Base-by-base conservation (phyloP, 2,113 vertebrate genomes). In the Phocoena phocoena region DNA sequence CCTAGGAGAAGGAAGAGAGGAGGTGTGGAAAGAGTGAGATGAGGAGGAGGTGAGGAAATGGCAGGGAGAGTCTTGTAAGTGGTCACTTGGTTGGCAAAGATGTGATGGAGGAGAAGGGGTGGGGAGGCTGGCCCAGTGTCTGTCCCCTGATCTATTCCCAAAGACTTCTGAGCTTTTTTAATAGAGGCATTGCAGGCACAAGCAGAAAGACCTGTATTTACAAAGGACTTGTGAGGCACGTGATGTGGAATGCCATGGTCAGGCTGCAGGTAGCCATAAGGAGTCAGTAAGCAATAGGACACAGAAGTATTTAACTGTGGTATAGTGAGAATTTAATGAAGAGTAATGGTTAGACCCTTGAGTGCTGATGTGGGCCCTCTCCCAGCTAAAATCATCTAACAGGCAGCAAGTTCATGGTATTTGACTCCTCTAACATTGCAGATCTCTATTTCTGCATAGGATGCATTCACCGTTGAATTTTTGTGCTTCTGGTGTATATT, bases 151-250 rank as follows among this genome's bases (percentile, higher is more conserved):
- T 86, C 8, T 92, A 62, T 38, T 73, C 26, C 41, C 28, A 79
- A 93, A 91, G 26, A 68, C 11, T 93, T 90, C 25, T 88, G 8
- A 83, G 14, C 20, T 83, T 83, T 95, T 23, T 8, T 58, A 74
- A 67, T 55, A 80, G 63, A 53, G 17, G 13, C 44, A 65, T 58
- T 70, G 3, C 38, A 85, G 38, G 20, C 38, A 76, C 11, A 68
- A 92, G 8, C 36, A 81, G 44, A 92, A 93, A 92, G 31, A 67
- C 33, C 17, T 93, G n/a, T 31, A 38, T 86, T 93, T 93, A 93
- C 33, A 70, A 70, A 85, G 31, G 20, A 84, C 12, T 83, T 93
- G 4, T 44, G 60, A 88, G 60, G 68, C 38, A 58, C 11, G 33
- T 33, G 18, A 36, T 63, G 17, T 88, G 62, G 60, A 67, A 74